Evolutionary conservation across 2,888 invertebrate genomes (phyloP), one percentile per base, ranked within the genome.

Genomic region (Eupithecia abbreviata): DNA sequence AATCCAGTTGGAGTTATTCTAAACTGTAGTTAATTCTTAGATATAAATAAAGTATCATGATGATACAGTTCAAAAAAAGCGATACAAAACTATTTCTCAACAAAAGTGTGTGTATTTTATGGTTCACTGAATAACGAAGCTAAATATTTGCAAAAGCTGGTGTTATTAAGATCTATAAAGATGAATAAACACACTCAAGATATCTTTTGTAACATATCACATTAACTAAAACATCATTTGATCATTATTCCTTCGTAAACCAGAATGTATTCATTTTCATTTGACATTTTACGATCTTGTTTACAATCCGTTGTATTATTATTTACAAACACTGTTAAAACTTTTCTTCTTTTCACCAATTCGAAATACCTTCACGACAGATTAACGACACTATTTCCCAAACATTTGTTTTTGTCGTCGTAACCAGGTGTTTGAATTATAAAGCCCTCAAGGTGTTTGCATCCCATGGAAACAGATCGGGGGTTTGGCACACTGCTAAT

Each of bases 381-480:
- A 85, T 88, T 86, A 85, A 86, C 81, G 83, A 75, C 69, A 82
- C 81, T 83, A 85, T 87, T 84, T 78, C 75, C 76, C 78, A 82
- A 83, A 74, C 82, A 79, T 69, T 77, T 75, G 65, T 81, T 78
- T 82, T 83, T 82, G 82, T 74, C 74, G 71, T 75, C 73, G 83
- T 83, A 84, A 84, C 86, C 87, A 87, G 87, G 87, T 88, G 88
- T 88, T 89, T 84, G 81, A 69, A 85, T 87, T 86, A 86, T 86
- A 85, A 85, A 83, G 81, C 86, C 88, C 85, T 79, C 79, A 79
- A 87, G 90, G 87, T 83, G 83, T 83, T 85, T 82, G 73, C 75
- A 78, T 82, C 83, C 76, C 79, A 77, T 81, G 75, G 81, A 80
- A 81, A 82, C 80, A 18, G 47, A 18, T 18, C n/a, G 67, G 76